A percentile compares a stretch with the other conserved stretches of the same genome.
These are phyloP conservation scores for Paraplagusia blochii DNA, from an alignment of 2,113 vertebrate species.

Conservation along the genomic window DNA sequence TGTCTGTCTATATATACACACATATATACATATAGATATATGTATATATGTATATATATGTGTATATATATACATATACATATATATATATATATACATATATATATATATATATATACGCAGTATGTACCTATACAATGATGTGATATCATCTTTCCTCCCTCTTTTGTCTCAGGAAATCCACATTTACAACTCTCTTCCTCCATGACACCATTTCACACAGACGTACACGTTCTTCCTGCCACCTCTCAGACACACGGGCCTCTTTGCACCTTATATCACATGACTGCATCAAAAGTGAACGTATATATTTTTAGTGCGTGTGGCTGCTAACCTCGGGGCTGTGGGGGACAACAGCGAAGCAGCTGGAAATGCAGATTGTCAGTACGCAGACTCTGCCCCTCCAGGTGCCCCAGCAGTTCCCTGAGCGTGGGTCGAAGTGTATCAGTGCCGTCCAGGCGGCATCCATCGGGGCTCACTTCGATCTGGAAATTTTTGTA, in stretches of 20 bases:
- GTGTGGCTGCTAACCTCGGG: conserved; percentile 76
- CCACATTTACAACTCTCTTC: conserved; percentile 79
- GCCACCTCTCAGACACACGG: conserved; percentile 17
- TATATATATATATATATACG: conserved; percentile 17
- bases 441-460: conserved; percentile 82
- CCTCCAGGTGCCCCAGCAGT: conserved; percentile 88
- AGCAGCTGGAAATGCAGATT: conserved; percentile 90
- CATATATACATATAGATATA: too few species aligned
- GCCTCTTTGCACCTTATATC: background rate
- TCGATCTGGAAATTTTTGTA: conserved; percentile 98
- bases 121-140: too few species aligned
- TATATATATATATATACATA: too few species aligned
- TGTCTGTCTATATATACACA: too few species aligned
- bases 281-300: background rate
- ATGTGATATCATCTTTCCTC: conserved; percentile 24
- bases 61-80: too few species aligned
- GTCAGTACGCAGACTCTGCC: conserved; percentile 89
- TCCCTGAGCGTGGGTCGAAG: conserved; percentile 79
- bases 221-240: conserved; percentile 16
- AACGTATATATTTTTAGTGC: background rate
- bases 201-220: conserved; percentile 63
- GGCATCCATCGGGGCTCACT: conserved; percentile 75
- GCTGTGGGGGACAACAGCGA: conserved; percentile 92
- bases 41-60: too few species aligned
- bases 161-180: conserved; percentile 61